Evolutionary conservation across 2,797 vertebrate species (phyloP), one percentile per base, ranked within the genome.

Genomic region (Babyrousa celebensis): DNA sequence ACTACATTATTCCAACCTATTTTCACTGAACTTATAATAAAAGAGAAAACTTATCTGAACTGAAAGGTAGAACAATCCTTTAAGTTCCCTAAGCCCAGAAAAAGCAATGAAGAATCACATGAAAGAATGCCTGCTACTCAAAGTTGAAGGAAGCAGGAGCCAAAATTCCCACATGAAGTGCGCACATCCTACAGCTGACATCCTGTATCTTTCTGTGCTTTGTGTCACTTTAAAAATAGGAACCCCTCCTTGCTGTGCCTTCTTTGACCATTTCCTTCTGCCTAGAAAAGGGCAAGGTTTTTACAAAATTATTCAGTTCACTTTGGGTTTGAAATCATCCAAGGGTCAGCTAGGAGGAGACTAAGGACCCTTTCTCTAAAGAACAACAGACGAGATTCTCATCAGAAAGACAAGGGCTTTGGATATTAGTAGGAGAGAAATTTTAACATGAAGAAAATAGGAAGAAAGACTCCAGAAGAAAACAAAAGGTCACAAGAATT

Each of bases 321-420:
- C 62, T 97, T 98, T 98, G 97, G 97, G 75, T 97, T 98, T 98
- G 97, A 98, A 98, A 98, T 91, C 95, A 98, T 97, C 93, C 92
- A 96, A 97, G 92, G 91, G 90, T 60, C 90, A 71, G 94, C 97
- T 87, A 97, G 96, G 94, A 94, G 91, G 96, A 96, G 97, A 97
- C 97, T 97, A 97, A 98, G 90, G 96, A 96, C 86, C 77, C 92
- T 93, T 97, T 84, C 93, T 95, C 94, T 89, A 60, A 90, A 98
- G 97, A 97, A 95, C 95, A 98, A 90, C 92, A 93, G 96, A 98
- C 96, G 93, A 97, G 96, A 94, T 97, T 96, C 98, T 98, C 86
- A 95, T 98, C 96, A 52, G 82, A 86, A 98, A 96, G 87, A 97
- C 97, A 98, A 79, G 52, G 92, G 32, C 65, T 85, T 72, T 94